phyloP scores from a whole-genome alignment of 2,888 invertebrate genomes.

The Peribatodes rhomboidaria region DNA sequence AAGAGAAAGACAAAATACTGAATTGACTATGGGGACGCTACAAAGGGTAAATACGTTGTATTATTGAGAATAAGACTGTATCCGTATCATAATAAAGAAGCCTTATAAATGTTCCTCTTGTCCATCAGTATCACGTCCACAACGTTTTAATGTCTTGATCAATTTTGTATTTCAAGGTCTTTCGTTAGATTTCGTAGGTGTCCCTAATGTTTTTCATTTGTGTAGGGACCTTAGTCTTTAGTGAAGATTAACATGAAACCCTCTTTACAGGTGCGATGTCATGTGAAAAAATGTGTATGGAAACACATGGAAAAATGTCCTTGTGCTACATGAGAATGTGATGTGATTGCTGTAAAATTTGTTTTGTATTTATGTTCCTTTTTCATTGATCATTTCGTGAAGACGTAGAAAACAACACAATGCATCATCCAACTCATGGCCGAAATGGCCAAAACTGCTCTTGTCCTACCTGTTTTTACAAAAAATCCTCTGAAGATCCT shows the following conservation, averaged over 20 bases:
- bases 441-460: conserved; percentile 60
- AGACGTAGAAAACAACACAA: conserved; percentile 50
- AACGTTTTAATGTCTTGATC: too few species aligned
- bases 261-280: conserved; percentile 48
- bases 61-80: too few species aligned
- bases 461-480: conserved; percentile 61
- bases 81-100: too few species aligned
- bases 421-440: conserved; percentile 40
- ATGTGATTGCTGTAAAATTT: conserved; percentile 19
- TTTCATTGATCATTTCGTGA: conserved; percentile 40
- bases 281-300: conserved; percentile 46
- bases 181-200: too few species aligned
- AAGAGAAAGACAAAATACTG: too few species aligned
- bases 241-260: conserved; percentile 1
- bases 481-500: conserved; percentile 57
- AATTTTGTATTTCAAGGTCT: too few species aligned
- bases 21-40: too few species aligned
- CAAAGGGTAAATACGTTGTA: too few species aligned
- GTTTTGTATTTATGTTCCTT: conserved; percentile 6
- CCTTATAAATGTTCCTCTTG: too few species aligned
- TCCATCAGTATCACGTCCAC: too few species aligned
- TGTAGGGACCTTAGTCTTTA: not conserved
- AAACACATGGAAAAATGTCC: too few species aligned
- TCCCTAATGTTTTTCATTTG: not conserved
- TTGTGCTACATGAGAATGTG: conserved; percentile 37